Conservation (phyloP, 2,797 vertebrate genomes). For the Orientallactaga sibirica region DNA sequence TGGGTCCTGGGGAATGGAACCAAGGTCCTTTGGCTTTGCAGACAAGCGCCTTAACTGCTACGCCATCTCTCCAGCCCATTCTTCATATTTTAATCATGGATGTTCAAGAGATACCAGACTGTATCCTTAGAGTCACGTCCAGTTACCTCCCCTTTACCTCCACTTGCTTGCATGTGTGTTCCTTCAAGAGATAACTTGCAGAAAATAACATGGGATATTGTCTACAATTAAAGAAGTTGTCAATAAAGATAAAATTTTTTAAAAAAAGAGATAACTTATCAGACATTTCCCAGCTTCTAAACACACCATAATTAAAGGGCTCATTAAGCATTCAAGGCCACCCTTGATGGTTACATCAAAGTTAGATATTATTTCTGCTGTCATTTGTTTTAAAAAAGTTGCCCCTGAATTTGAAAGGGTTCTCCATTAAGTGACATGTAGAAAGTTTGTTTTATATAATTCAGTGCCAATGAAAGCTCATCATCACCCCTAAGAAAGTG, state of each 20-base stretch:
- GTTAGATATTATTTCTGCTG: background rate
- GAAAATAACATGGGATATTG: background rate
- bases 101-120: background rate
- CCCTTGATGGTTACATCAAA: background rate
- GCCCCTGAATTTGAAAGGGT: background rate
- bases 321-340: background rate
- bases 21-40: too few species aligned
- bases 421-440: background rate
- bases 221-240: too few species aligned
- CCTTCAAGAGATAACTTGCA: background rate
- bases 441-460: background rate
- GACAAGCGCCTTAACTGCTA: too few species aligned
- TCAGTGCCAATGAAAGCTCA: background rate
- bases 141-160: background rate
- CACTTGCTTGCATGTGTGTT: background rate
- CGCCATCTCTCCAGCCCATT: too few species aligned
- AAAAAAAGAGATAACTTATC: too few species aligned
- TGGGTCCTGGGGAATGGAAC: too few species aligned
- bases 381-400: slow-evolving; percentile 53
- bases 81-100: too few species aligned
- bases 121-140: background rate
- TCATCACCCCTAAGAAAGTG: background rate
- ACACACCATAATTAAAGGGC: background rate
- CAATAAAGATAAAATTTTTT: too few species aligned
- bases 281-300: too few species aligned